These are phyloP conservation scores for Scaptomyza hsui DNA, from an alignment of 1,140 invertebrate genomes.

Conservation along the genomic window DNA sequence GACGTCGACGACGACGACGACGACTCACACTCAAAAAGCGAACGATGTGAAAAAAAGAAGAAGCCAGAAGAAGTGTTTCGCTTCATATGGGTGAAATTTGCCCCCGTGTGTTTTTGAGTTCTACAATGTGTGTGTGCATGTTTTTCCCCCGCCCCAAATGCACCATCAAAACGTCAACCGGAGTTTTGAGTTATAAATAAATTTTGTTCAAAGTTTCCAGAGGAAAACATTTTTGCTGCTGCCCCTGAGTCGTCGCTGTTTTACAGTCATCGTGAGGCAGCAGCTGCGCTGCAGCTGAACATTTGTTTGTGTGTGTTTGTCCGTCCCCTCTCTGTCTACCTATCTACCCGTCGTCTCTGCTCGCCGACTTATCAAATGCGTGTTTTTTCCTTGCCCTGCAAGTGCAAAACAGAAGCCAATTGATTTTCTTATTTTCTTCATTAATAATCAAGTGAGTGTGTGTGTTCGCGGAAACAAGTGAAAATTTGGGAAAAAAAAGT, in stretches of 20 bases:
- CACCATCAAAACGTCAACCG: slow-evolving; percentile 54
- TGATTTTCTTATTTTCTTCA: slow-evolving; percentile 65
- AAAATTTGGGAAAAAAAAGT: slow-evolving; percentile 17
- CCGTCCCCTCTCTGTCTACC: slow-evolving; percentile 34
- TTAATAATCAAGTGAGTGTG: slow-evolving; percentile 48
- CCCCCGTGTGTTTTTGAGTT: slow-evolving; percentile 61
- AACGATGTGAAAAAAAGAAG: slow-evolving; percentile 68
- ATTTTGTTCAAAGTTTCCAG: slow-evolving; percentile 68
- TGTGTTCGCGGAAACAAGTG: slow-evolving; percentile 16
- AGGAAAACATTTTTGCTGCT: slow-evolving; percentile 64
- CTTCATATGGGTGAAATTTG: slow-evolving; percentile 69
- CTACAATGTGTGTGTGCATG: slow-evolving; percentile 41
- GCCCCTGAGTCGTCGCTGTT: slow-evolving; percentile 33
- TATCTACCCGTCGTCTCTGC: slow-evolving; percentile 17
- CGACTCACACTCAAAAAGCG: slow-evolving; percentile 69
- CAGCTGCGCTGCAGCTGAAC: slow-evolving; percentile 68
- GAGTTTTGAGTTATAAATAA: slow-evolving; percentile 81
- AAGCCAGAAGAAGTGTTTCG: slow-evolving; percentile 67
- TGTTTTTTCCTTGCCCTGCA: slow-evolving; percentile 59
- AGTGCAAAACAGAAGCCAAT: slow-evolving; percentile 69
- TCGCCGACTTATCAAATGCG: slow-evolving; percentile 45
- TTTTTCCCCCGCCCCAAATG: slow-evolving; percentile 30
- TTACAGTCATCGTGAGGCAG: slow-evolving; percentile 68
- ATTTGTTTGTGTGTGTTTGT: slow-evolving; percentile 52
- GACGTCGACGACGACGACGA: slow-evolving; percentile 63